Evolutionary conservation across 2,113 vertebrate species (phyloP), one percentile per base, ranked within the genome.

Genomic region (Rhodinocichla rosea): DNA sequence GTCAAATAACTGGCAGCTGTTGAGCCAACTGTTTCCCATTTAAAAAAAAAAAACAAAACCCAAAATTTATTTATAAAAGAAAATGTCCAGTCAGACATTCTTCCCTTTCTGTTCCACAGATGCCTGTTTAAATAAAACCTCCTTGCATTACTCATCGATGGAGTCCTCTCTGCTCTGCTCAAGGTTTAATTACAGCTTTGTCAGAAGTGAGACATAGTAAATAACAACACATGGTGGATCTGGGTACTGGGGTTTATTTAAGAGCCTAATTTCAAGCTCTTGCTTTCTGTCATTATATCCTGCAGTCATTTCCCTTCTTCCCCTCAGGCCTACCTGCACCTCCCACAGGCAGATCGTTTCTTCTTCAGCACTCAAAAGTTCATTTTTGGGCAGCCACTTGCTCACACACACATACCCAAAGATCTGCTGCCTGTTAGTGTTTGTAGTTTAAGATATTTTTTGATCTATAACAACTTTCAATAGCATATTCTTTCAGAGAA

Each of bases 1-100:
- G 62, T 70, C 87, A 95, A 94, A 65, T 88, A 92, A 94, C 55
- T 92, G 92, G 62, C 93, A 95, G 93, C 75, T 96, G 77, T 83
- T 91, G 50, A 81, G 26, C 67, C 81, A 94, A 82, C 75, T 91
- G 71, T 87, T 97, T 94, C 85, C 50, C 83, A 83, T 95, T 91
- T 75, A 2, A 83, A 86, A 93, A 74, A 4, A 22, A 26, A 14
- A 37, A 10, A 2, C 7, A 8, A 70, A 52, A 0, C 3, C 4
- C 67, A 63, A 83, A 47, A 86, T 84, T 85, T 93, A 79, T 90
- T 94, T 93, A 39, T 89, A 47, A 95, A 91, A 91, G 45, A 95
- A 95, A 87, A 53, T 88, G 84, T 94, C 77, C 74, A 15, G 45
- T 89, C 56, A 95, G 83, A 64, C 27, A 56, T 94, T 92, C 39